A percentile compares a stretch with the other conserved stretches of the same genome.
Conservation (phyloP, 2,797 vertebrate genomes). For the Chrosomus eos region DNA sequence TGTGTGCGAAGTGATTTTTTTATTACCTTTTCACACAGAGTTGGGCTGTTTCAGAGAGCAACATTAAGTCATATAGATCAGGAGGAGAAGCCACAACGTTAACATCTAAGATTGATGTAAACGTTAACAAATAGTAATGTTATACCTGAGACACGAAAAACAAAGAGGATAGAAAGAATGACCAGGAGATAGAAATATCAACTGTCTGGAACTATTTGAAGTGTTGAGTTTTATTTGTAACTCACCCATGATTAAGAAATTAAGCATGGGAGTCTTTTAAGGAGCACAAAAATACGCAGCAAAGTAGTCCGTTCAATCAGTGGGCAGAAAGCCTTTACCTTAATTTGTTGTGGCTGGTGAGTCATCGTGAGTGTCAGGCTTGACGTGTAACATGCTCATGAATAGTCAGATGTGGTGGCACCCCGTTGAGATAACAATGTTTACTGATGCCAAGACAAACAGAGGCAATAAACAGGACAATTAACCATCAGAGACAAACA, state of each 20-base stretch:
- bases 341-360: constrained; percentile 38
- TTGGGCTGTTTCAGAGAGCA: constrained; percentile 49
- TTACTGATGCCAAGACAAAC: constrained; percentile 59
- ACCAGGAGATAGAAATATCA: neutral
- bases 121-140: constrained; percentile 49
- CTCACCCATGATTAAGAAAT: neutral
- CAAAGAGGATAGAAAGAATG: constrained; percentile 18
- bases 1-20: constrained; percentile 64
- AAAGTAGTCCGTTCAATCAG: constrained; percentile 15
- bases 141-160: neutral
- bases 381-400: constrained; percentile 53
- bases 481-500: constrained; percentile 58
- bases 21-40: constrained; percentile 59
- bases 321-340: constrained; percentile 22
- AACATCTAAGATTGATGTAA: constrained; percentile 34
- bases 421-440: constrained; percentile 62
- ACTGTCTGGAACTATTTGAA: neutral
- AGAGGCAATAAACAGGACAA: constrained; percentile 59
- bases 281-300: neutral
- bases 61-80: constrained; percentile 57
- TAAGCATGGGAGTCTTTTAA: neutral
- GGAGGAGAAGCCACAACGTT: constrained; percentile 27
- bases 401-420: constrained; percentile 57
- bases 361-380: constrained; percentile 46
- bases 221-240: constrained; percentile 2